Evolutionary conservation across 2,888 invertebrate genomes (phyloP).

Genomic region (Agonopterix heracliana): DNA sequence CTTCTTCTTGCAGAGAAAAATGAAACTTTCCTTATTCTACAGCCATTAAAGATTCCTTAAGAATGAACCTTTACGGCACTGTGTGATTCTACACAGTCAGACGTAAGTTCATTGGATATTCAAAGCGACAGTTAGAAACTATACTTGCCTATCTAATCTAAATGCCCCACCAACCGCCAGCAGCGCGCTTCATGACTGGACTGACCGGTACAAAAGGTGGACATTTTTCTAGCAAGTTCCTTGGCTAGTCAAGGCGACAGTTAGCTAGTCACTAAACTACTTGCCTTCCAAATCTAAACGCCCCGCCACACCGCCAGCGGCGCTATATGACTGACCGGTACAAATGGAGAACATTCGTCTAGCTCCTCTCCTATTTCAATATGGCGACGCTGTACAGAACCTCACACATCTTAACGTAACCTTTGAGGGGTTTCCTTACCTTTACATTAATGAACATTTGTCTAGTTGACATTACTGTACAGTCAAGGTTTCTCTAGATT

Average conservation of each 20-base stretch:
- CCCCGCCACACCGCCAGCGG: neutral
- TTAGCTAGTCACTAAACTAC: too few species aligned
- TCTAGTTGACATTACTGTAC: neutral
- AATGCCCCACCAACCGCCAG: neutral
- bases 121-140: too few species aligned
- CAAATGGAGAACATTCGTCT: constrained; percentile 48
- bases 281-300: neutral
- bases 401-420: neutral
- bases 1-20: too few species aligned
- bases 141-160: neutral
- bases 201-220: constrained; percentile 47
- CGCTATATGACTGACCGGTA: constrained; percentile 36
- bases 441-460: constrained; percentile 3
- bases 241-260: too few species aligned
- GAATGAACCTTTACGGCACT: too few species aligned
- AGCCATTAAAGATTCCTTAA: too few species aligned
- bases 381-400: neutral
- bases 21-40: too few species aligned
- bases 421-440: neutral
- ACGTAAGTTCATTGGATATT: too few species aligned
- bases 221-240: constrained; percentile 41
- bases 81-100: too few species aligned
- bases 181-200: constrained; percentile 15
- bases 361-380: constrained; percentile 35
- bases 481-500: neutral